Conservation (phyloP, 2,888 invertebrate genomes). For the Heliconius charithonia region DNA sequence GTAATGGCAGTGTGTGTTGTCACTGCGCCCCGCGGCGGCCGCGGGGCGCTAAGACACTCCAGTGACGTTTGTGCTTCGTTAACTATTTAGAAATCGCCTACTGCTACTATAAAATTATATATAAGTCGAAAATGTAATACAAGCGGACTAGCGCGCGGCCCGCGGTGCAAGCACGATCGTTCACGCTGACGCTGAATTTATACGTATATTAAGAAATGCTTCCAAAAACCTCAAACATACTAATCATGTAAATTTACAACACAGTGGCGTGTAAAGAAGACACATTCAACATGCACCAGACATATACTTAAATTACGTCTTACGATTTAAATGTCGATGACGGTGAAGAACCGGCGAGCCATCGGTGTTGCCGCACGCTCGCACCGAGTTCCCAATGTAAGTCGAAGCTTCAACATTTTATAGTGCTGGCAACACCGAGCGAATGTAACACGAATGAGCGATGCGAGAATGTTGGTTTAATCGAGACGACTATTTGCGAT, state of each 20-base stretch:
- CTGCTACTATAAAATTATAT: slow-evolving; percentile 71
- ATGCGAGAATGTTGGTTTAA: slow-evolving; percentile 30
- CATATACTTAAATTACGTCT: slow-evolving; percentile 65
- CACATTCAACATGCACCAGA: slow-evolving; percentile 78
- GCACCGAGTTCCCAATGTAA: not conserved
- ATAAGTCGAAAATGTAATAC: slow-evolving; percentile 61
- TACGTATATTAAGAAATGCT: slow-evolving; percentile 81
- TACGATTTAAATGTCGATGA: slow-evolving; percentile 60
- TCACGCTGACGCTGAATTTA: slow-evolving; percentile 64
- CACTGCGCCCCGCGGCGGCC: slow-evolving; percentile 59
- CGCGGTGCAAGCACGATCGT: slow-evolving; percentile 79
- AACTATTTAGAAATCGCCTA: slow-evolving; percentile 68
- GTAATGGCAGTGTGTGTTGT: slow-evolving; percentile 81
- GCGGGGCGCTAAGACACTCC: slow-evolving; percentile 72
- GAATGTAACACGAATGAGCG: slow-evolving; percentile 51
- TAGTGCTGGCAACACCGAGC: slow-evolving; percentile 32
- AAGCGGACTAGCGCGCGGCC: slow-evolving; percentile 74
- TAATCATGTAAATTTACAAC: slow-evolving; percentile 71
- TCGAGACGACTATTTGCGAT: slow-evolving; percentile 44
- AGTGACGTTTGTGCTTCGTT: slow-evolving; percentile 76
- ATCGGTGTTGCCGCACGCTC: slow-evolving; percentile 19
- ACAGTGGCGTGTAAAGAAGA: slow-evolving; percentile 79
- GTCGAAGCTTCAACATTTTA: not conserved
- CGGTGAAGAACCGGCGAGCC: slow-evolving; percentile 55
- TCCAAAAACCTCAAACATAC: slow-evolving; percentile 75